Evolutionary conservation across 2,888 invertebrate genomes (phyloP).

Genomic region (Ochlodes sylvanus): DNA sequence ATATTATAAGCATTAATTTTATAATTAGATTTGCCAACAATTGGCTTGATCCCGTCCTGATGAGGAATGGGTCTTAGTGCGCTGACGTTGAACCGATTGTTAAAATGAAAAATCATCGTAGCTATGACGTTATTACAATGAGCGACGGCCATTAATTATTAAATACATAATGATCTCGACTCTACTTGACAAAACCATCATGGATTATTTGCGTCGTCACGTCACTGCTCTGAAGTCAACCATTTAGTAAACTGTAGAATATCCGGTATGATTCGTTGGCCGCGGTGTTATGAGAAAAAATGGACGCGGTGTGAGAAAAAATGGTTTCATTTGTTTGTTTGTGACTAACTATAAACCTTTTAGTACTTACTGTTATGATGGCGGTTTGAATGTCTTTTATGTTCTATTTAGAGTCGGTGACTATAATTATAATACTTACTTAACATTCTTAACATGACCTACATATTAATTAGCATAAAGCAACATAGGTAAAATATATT

Average conservation of each 20-base stretch:
- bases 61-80: no score
- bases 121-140: constrained; percentile 3
- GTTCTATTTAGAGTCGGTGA: neutral
- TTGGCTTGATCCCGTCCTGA: no score
- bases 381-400: neutral
- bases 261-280: constrained; percentile 19
- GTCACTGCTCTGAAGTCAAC: neutral
- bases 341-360: constrained; percentile 37
- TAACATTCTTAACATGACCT: no score
- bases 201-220: neutral
- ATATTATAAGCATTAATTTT: no score
- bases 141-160: neutral
- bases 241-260: constrained; percentile 7
- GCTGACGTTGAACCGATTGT: neutral
- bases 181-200: neutral
- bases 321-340: constrained; percentile 27
- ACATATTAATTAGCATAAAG: no score
- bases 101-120: neutral
- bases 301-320: constrained; percentile 11
- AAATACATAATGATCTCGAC: neutral
- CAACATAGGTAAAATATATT: no score
- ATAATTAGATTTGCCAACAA: no score
- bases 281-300: constrained; percentile 23
- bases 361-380: neutral
- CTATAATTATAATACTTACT: no score